Evolutionary conservation across 2,797 vertebrate species (phyloP).

Genomic region (Geotrypetes seraphini): DNA sequence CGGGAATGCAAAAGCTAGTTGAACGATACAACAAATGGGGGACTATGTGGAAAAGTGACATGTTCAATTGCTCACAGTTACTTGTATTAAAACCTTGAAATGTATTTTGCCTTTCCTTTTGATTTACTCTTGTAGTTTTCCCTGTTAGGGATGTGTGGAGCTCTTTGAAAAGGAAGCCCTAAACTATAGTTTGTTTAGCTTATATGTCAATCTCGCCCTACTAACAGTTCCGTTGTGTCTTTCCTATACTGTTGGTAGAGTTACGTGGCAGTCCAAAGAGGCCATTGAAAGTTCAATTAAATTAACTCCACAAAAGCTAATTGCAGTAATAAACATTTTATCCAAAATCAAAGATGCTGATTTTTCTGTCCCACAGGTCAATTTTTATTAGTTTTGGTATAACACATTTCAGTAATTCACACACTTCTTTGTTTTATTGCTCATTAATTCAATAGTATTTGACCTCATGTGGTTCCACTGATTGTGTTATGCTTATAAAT

Average conservation of each 20-base stretch:
- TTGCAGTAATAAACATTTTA: constrained; percentile 3
- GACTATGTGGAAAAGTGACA: too few species aligned
- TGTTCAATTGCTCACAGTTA: too few species aligned
- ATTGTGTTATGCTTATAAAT: constrained; percentile 32
- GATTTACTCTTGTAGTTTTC: too few species aligned
- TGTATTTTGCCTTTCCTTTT: too few species aligned
- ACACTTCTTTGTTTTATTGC: constrained; percentile 14
- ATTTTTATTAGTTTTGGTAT: constrained; percentile 11
- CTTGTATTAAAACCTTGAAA: too few species aligned
- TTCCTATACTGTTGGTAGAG: neutral
- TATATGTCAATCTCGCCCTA: too few species aligned
- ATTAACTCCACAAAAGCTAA: constrained; percentile 2
- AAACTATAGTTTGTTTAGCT: too few species aligned
- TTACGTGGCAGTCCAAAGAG: neutral
- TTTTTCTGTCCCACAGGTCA: neutral
- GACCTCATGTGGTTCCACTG: constrained; percentile 21
- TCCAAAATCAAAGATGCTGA: neutral
- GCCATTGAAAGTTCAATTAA: constrained; percentile 1
- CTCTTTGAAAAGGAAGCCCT: too few species aligned
- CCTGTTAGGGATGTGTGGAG: too few species aligned
- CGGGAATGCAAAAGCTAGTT: too few species aligned
- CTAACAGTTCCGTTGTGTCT: too few species aligned
- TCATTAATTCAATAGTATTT: constrained; percentile 27
- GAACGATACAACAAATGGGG: too few species aligned
- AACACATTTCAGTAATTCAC: constrained; percentile 25